Evolutionary conservation across 2,888 invertebrate genomes (phyloP).

Genomic region (Diaprepes abbreviatus): DNA sequence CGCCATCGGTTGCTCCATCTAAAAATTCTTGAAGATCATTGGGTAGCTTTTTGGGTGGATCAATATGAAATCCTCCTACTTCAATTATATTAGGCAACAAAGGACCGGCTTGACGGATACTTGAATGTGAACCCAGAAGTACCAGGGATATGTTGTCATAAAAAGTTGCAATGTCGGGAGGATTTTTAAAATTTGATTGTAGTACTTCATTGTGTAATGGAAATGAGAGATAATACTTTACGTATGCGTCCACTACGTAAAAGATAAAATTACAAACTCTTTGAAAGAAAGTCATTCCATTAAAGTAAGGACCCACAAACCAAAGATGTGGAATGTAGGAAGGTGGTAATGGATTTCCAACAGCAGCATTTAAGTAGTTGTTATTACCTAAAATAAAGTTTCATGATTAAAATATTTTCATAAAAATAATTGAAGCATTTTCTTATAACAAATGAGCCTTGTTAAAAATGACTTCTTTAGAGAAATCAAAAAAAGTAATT

Average conservation of each 20-base stretch:
- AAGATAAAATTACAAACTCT: slow-evolving; percentile 12
- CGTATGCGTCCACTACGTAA: slow-evolving; percentile 52
- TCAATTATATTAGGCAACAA: slow-evolving; percentile 71
- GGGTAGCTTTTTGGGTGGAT: slow-evolving; percentile 55
- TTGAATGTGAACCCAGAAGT: slow-evolving; percentile 65
- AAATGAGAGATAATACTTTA: slow-evolving; percentile 51
- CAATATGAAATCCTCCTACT: slow-evolving; percentile 64
- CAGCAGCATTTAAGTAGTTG: neutral
- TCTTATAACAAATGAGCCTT: too few species aligned
- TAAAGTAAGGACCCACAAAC: neutral
- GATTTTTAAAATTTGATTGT: slow-evolving; percentile 31
- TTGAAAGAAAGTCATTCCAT: slow-evolving; percentile 15
- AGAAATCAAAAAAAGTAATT: too few species aligned
- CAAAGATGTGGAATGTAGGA: slow-evolving; percentile 15
- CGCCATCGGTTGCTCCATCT: slow-evolving; percentile 53
- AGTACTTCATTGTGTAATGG: slow-evolving; percentile 52
- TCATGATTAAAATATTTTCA: too few species aligned
- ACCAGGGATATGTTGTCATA: slow-evolving; percentile 53
- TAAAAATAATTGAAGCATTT: too few species aligned
- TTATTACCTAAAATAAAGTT: slow-evolving; percentile 9
- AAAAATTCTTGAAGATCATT: slow-evolving; percentile 43
- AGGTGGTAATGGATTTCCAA: slow-evolving; percentile 13
- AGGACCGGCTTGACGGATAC: slow-evolving; percentile 68
- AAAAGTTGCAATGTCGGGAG: neutral
- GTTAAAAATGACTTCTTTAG: too few species aligned